Evolutionary conservation across 2,113 vertebrate species (phyloP), one percentile per base, ranked within the genome.

Genomic region (Phainopepla nitens): DNA sequence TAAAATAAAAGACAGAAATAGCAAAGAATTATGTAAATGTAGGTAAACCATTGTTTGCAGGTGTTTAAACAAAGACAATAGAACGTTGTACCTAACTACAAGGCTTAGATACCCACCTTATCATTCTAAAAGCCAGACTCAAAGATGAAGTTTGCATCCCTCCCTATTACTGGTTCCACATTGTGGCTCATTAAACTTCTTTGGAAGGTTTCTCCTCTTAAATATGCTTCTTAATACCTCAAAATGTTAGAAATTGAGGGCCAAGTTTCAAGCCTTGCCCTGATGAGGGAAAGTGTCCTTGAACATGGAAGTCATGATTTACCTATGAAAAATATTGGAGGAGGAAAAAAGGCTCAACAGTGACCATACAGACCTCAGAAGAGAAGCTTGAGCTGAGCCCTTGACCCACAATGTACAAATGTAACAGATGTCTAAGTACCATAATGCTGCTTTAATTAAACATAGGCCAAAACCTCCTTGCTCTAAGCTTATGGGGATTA

Each of bases 361-460:
- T 50, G 17, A 4, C 14, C 54, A 18, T 29, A 15, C 7, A 80
- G 45, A 71, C 14, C n/a, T 41, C 69, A 49, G 54, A 87, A 94
- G 47, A 79, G 64, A 82, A 76, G 91, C 66, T 39, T 3, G 7
- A 80, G 60, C 64, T 86, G 24, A 96, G 82, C 73, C 44, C 60
- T 82, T 86, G 92, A 90, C 85, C 85, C 64, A 85, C 51, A 87
- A 94, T 61, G 21, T 79, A 93, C 71, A 91, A 95, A 95, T 89
- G 82, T 95, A 94, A 97, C 97, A 96, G 96, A 97, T 96, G 96
- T 94, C 92, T 84, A 87, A 96, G 79, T 31, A 75, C 68, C 45
- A 3, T 90, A 92, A 96, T 92, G 45, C 76, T 97, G 94, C 87
- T 97, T 96, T 97, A 98, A 97, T 97, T 96, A 97, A 95, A 96